Base-by-base conservation (phyloP, 2,888 invertebrate genomes). In the Electrophaes corylata region DNA sequence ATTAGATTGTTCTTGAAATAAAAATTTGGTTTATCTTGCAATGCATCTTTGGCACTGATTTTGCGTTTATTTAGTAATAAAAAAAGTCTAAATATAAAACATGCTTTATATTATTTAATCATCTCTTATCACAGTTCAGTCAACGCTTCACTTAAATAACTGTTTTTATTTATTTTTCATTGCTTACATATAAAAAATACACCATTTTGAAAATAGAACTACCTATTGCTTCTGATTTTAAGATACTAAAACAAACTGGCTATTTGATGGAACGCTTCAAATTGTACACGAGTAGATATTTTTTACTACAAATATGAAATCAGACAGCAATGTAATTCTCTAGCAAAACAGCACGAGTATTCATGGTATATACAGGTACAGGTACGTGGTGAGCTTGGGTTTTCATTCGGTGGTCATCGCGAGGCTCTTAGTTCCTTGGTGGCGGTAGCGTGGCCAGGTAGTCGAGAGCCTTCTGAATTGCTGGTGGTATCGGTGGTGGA, bases 401-500 rank as follows among this genome's bases (percentile, higher is more conserved):
- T 61, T 41, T 39, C 29, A 43, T 59, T 49, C 33, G 39, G 46
- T 41, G n/a, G 52, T 43, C 8, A 5, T 23, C 1, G 19, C 29
- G n/a, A 18, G 41, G 16, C 14, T 14, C 60, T 77, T 67, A 87
- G 68, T 79, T 84, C 63, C 82, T 81, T 47, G 92, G 88, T 16
- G 94, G 93, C 35, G 95, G 95, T 59, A 94, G 89, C 2, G 94
- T 93, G 11, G 94, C 94, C 62, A 95, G 91, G 83, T 93, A 95
- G 73, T 95, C 95, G 37, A 96, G 86, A 26, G 95, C 95, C 81
- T 94, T 95, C 78, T 95, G 95, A 68, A 96, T 96, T 79, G 94
- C 95, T 76, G 94, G 94, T 56, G 95, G 95, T 61, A 94, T 94
- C 64, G 96, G 95, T n/a, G 96, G 95, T 10, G 96, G 94, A 10